phyloP scores from a whole-genome alignment of 92 coral and sea anemone species.

The Muricea muricata region DNA sequence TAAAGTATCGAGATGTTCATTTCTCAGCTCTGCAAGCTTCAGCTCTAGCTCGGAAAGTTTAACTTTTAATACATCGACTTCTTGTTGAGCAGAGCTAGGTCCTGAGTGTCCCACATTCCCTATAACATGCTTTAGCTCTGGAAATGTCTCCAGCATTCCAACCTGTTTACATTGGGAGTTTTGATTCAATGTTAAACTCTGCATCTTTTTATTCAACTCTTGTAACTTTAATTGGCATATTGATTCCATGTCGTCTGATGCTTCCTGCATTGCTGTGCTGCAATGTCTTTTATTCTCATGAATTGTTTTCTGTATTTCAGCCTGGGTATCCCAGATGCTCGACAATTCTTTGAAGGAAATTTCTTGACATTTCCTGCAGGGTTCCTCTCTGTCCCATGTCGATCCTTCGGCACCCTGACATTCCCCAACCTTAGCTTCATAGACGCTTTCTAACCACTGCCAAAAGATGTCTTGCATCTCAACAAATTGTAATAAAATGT shows the following conservation, averaged over 20 bases:
- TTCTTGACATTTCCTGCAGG: constrained; percentile 8
- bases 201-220: constrained; percentile 1
- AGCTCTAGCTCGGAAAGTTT: constrained; percentile 15
- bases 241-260: not conserved
- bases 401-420: not conserved
- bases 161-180: not conserved
- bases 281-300: not conserved
- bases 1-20: constrained; percentile 27
- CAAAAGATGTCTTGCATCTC: constrained; percentile 77
- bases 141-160: constrained; percentile 11
- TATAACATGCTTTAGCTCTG: constrained; percentile 15
- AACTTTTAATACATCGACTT: not conserved
- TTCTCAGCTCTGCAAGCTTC: not conserved
- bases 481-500: constrained; percentile 63
- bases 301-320: not conserved
- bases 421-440: constrained; percentile 53
- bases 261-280: not conserved
- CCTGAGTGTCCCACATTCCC: not conserved
- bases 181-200: not conserved
- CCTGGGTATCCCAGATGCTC: not conserved
- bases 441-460: constrained; percentile 93
- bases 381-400: not conserved
- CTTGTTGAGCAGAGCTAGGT: constrained; percentile 11
- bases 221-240: not conserved
- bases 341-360: not conserved